Percentiles rank a stretch among this genome's conserved stretches.
Conservation (phyloP, 2,797 vertebrate species). For the Sorex maritimensis region DNA sequence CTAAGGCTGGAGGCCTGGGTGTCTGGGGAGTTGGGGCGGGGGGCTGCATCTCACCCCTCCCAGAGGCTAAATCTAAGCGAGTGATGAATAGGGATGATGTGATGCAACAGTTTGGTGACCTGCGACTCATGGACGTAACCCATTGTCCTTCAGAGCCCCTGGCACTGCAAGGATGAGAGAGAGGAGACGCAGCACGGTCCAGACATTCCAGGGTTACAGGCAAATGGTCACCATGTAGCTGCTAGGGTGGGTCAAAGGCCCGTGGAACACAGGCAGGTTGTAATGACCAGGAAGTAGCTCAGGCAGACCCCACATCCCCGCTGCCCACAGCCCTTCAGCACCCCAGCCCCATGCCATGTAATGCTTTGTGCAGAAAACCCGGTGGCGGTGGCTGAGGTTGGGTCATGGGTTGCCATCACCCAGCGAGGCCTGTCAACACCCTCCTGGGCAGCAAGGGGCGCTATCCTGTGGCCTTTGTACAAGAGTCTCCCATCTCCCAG, state of each 20-base stretch:
- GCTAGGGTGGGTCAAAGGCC: neutral
- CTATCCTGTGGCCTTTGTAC: neutral
- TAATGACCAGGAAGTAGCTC: neutral
- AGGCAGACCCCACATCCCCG: neutral
- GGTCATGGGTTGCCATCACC: neutral
- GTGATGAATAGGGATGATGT: too few species aligned
- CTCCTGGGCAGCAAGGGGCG: neutral
- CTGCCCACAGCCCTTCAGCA: neutral
- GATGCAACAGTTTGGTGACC: too few species aligned
- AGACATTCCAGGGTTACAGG: too few species aligned
- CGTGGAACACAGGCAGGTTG: neutral
- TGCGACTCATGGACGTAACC: too few species aligned
- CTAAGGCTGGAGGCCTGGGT: too few species aligned
- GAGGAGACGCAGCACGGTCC: too few species aligned
- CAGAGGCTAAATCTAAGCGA: too few species aligned
- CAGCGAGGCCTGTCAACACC: neutral
- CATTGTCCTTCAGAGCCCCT: too few species aligned
- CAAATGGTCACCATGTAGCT: neutral
- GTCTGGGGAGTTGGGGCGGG: too few species aligned
- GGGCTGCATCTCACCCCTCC: too few species aligned
- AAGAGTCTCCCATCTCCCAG: fast-evolving
- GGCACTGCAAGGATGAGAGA: too few species aligned
- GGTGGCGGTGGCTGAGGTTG: neutral
- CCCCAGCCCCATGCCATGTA: neutral
- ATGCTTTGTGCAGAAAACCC: neutral